Percentiles rank a stretch among this genome's conserved stretches.
Conservation (phyloP, 2,113 vertebrate genomes). For the Myiozetetes cayanensis region DNA sequence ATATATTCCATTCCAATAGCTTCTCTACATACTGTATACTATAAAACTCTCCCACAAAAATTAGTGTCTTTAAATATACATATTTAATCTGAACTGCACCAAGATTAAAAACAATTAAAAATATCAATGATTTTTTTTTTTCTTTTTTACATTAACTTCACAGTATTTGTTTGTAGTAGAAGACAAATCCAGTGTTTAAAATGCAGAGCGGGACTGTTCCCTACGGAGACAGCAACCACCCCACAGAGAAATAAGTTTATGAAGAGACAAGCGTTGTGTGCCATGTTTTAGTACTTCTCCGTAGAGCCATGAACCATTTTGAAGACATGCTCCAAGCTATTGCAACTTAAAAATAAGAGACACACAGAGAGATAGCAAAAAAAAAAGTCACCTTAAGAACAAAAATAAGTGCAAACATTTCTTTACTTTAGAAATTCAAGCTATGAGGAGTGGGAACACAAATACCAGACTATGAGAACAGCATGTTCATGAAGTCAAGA, state of each 20-base stretch:
- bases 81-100: slow-evolving; percentile 56
- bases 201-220: slow-evolving; percentile 23
- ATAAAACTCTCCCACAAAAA: slow-evolving; percentile 64
- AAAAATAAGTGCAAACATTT: slow-evolving; percentile 75
- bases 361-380: slow-evolving; percentile 12
- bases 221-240: background rate
- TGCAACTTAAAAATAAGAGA: slow-evolving; percentile 52
- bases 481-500: slow-evolving; percentile 19
- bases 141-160: slow-evolving; percentile 66
- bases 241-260: slow-evolving; percentile 45
- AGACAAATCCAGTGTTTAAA: slow-evolving; percentile 73
- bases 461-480: slow-evolving; percentile 53
- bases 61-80: slow-evolving; percentile 68
- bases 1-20: slow-evolving; percentile 77
- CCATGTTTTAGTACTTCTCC: slow-evolving; percentile 57
- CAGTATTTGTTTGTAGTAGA: slow-evolving; percentile 71
- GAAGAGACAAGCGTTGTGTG: slow-evolving; percentile 35
- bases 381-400: slow-evolving; percentile 60
- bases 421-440: slow-evolving; percentile 67
- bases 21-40: slow-evolving; percentile 77
- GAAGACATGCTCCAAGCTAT: slow-evolving; percentile 52
- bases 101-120: slow-evolving; percentile 62
- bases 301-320: slow-evolving; percentile 44
- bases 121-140: slow-evolving; percentile 53
- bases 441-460: slow-evolving; percentile 55